phyloP scores from a whole-genome alignment of 2,113 vertebrate genomes.

The Hippocampus guttulatus region DNA sequence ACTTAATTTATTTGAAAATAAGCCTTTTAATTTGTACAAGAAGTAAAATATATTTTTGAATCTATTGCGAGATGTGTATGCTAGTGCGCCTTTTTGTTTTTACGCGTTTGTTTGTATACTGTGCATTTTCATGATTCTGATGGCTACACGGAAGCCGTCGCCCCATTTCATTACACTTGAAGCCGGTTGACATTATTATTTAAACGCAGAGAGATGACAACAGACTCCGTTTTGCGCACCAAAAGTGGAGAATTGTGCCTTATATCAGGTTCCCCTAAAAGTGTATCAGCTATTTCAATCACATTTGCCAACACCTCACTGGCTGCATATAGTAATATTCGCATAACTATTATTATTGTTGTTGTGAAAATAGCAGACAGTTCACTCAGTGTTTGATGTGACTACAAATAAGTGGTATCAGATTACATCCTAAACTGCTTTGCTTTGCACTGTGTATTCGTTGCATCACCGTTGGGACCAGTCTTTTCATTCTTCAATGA shows the following conservation, averaged over 20 bases:
- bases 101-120: slow-evolving; percentile 52
- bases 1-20: slow-evolving; percentile 79
- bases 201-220: slow-evolving; percentile 16
- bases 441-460: slow-evolving; percentile 55
- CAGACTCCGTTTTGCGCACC: slow-evolving; percentile 21
- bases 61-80: slow-evolving; percentile 65
- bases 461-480: neutral
- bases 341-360: neutral
- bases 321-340: slow-evolving; percentile 33
- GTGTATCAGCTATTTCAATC: slow-evolving; percentile 23
- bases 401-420: slow-evolving; percentile 5
- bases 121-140: slow-evolving; percentile 28
- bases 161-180: slow-evolving; percentile 18
- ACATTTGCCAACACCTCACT: slow-evolving; percentile 21
- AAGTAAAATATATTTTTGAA: slow-evolving; percentile 72
- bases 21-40: slow-evolving; percentile 76
- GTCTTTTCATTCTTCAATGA: neutral
- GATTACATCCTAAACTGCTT: slow-evolving; percentile 24
- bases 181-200: slow-evolving; percentile 4
- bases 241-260: slow-evolving; percentile 60
- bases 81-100: slow-evolving; percentile 42
- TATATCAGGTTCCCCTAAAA: slow-evolving; percentile 51
- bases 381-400: slow-evolving; percentile 26
- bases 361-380: slow-evolving; percentile 16
- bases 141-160: slow-evolving; percentile 17